Evolutionary conservation across 1,140 invertebrate genomes (phyloP), one percentile per base, ranked within the genome.

Genomic region (Aphis craccivora): DNA sequence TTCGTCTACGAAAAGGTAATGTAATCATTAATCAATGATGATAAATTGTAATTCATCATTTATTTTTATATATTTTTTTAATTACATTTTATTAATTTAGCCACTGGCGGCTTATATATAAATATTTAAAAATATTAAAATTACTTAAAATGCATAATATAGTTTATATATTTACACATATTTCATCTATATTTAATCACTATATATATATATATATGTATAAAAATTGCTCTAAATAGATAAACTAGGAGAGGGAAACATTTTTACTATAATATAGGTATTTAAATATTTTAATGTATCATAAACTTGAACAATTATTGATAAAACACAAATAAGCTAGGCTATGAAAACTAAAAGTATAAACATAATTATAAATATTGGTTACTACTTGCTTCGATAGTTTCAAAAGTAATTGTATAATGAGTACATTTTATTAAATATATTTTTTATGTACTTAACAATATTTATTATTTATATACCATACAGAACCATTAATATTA

Each of bases 1-100:
- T 53, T 20, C 67, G 25, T 3, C 86, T 51, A 84, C 84, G 30
- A 89, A 51, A 43, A 90, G 93, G 94, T 94, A 93, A 90, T 55
- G 60, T 53, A 89, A 51, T 86, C 14, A 51, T 51, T 18, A 48
- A 87, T 67, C 60, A 67, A 30, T n/a, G 30, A 67, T 67, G 11
- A 67, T 14, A 48, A 48, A 51, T 87, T 6, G 22, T 51, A 48
- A n/a, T 48, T 1, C 7, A 23, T 84, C 3, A 67, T 30, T 67
- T 67, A 67, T 67, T 30, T 60, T 0, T 60, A 11, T 60, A 30
- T 30, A 30, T 60, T 30, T 30, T 53, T 25, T 67, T 14, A 30
- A 60, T 40, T 7, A 40, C 6, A 40, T 37, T 23, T 23, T 23
- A 30, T 6, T 83, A 6, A 83, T 40, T 40, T 40, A 83, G 40